Evolutionary conservation across 2,797 vertebrate species (phyloP).

Genomic region (Lacerta bilineata): DNA sequence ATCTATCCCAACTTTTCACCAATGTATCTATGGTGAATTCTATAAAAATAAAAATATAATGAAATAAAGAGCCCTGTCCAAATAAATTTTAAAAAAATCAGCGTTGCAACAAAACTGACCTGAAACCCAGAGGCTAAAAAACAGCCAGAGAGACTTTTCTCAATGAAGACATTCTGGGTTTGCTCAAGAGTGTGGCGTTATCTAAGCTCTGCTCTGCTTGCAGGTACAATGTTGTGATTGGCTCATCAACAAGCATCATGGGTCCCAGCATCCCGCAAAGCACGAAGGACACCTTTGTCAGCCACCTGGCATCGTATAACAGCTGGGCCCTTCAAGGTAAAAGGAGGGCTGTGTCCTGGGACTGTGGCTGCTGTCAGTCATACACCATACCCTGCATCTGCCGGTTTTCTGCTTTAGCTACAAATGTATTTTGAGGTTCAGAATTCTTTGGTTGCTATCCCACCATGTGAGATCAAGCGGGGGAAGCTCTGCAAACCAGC

Average conservation of each 20-base stretch:
- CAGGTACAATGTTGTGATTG: constrained; percentile 91
- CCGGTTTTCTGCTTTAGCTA: not conserved
- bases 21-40: too few species aligned
- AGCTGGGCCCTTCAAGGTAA: constrained; percentile 95
- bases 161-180: not conserved
- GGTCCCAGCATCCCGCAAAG: constrained; percentile 90
- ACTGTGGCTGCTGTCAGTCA: not conserved
- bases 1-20: not conserved
- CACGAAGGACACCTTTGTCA: constrained; percentile 89
- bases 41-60: too few species aligned
- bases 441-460: too few species aligned
- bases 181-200: not conserved
- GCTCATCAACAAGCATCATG: constrained; percentile 92
- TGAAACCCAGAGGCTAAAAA: not conserved
- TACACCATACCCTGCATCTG: not conserved
- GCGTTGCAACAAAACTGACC: not conserved
- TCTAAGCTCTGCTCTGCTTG: not conserved
- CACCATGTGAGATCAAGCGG: not conserved
- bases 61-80: too few species aligned
- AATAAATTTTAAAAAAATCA: not conserved
- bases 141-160: not conserved
- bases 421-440: not conserved
- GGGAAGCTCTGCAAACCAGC: too few species aligned
- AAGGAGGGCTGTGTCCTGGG: not conserved
- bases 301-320: constrained; percentile 92